Evolutionary conservation across 2,888 invertebrate species (phyloP), one percentile per base, ranked within the genome.

Genomic region (Toxonevra muliebris): DNA sequence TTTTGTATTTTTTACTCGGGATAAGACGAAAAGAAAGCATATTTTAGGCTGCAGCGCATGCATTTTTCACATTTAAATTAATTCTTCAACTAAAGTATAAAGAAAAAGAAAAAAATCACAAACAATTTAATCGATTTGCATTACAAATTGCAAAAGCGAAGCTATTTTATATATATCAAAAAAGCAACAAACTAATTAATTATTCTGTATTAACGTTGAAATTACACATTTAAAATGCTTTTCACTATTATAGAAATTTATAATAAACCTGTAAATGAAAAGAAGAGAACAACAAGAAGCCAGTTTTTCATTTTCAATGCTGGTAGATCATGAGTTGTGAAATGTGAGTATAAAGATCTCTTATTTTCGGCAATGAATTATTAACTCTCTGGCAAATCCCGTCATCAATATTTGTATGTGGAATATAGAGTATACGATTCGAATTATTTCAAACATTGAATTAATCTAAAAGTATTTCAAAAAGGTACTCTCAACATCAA

Each of bases 201-300:
- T 42, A 58, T 59, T 19, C 42, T 20, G 15, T 58, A 53, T 30
- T 42, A 65, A 42, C 30, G n/a, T n/a, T 43, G 20, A 53, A 52
- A 65, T 59, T 52, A 65, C n/a, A 30, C 30, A 30, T 4, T 30
- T 30, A 7, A 30, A 30, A 30, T 20, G 59, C 59, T 41, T 59
- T 52, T 52, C 40, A 17, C 48, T 58, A 42, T 12, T 58, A 42
- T 65, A 59, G 15, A 59, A 19, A 65, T 59, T 59, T 65, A 52
- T 41, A 65, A 65, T 65, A 65, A 65, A 65, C 19, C 52, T 15
- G 48, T 48, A 52, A 65, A 53, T 55, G 55, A 54, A 65, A 58
- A 40, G n/a, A 62, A 42, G 15, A 42, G 43, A 52, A 58, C 59
- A 42, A n/a, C 19, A 7, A 59, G 58, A 20, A 59, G 50, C 30